phyloP scores from a whole-genome alignment of 2,888 invertebrate genomes.

The Plutella xylostella region DNA sequence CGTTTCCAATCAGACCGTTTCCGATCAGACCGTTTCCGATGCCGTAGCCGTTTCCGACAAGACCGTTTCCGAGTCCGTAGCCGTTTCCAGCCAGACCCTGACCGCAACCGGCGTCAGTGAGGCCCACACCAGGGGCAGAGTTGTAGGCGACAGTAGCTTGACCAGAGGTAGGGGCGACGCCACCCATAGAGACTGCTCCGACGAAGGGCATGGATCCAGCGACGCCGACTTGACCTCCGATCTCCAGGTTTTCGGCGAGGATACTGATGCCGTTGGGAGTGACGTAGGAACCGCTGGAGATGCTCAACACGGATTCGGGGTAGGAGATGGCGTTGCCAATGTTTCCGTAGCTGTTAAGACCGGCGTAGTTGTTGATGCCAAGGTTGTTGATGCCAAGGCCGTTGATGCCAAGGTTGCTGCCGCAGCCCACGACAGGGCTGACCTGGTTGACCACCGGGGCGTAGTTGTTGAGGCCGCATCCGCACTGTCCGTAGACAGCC shows the following conservation, averaged over 20 bases:
- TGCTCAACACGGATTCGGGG: neutral
- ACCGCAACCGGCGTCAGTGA: neutral
- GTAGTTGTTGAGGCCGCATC: too few species aligned
- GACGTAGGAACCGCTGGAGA: neutral
- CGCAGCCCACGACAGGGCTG: too few species aligned
- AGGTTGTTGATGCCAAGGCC: too few species aligned
- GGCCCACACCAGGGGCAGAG: neutral
- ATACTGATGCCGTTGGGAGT: neutral
- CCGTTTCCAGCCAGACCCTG: neutral
- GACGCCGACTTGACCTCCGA: constrained; percentile 23
- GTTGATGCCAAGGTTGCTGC: too few species aligned
- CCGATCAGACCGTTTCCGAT: neutral
- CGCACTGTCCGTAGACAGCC: too few species aligned
- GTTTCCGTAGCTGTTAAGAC: neutral
- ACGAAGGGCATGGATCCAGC: constrained; percentile 25
- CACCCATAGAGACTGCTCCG: constrained; percentile 24
- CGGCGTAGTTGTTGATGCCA: neutral
- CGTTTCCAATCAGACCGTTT: neutral
- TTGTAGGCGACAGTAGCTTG: constrained; percentile 23
- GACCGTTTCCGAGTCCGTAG: neutral
- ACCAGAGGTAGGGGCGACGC: constrained; percentile 26
- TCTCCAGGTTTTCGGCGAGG: constrained; percentile 9
- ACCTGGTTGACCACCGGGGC: too few species aligned
- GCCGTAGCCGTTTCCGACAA: neutral
- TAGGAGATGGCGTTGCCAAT: neutral